Base-by-base conservation (phyloP, 2,888 invertebrate species). In the Andrena camellia region DNA sequence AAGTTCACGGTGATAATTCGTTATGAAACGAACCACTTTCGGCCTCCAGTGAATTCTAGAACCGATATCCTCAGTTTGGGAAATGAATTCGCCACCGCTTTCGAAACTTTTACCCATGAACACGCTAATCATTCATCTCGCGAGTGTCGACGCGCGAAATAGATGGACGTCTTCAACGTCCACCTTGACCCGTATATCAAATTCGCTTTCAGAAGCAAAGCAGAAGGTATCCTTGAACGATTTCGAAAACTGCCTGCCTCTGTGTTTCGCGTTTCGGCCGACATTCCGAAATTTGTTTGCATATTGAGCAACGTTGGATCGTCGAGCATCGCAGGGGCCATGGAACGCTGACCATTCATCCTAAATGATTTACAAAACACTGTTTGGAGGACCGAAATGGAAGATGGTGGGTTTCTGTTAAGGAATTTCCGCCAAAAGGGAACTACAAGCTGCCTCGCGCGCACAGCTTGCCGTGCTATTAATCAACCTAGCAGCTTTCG, bases 1-100 rank as follows among this genome's bases (percentile, higher is more conserved):
- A 50, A 81, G 42, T 64, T 26, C 54, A 20, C 52, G 33, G 80
- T 35, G 73, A 80, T 69, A 73, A 73, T 79, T 72, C 31, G 64
- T 82, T 74, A 67, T 48, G 70, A 70, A 80, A 82, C 48, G 31
- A 2, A 20, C 54, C 31, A 29, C 31, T 68, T 13, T 20, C 48
- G 33, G 5, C 10, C 23, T 5, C 10, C 23, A 35, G 20, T n/a
- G 20, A 17, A 42, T 42, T 42, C 42, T 42, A 42, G 42, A 42
- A 42, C 1, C 42, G 4, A 42, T 42, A 42, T 17, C 42, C 42
- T 17, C 42, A 1, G 42, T 42, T 42, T 42, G 4, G 42, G 42
- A 42, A 42, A 42, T 1, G 17, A 1, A 57, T 57, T 57, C 23
- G 8, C 10, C 1, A 57, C 8, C 57, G 52, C 20, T 20, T 52